A percentile compares a stretch with the other conserved stretches of the same genome.
Conservation (phyloP, 2,797 vertebrate species). For the Cryptoprocta ferox region DNA sequence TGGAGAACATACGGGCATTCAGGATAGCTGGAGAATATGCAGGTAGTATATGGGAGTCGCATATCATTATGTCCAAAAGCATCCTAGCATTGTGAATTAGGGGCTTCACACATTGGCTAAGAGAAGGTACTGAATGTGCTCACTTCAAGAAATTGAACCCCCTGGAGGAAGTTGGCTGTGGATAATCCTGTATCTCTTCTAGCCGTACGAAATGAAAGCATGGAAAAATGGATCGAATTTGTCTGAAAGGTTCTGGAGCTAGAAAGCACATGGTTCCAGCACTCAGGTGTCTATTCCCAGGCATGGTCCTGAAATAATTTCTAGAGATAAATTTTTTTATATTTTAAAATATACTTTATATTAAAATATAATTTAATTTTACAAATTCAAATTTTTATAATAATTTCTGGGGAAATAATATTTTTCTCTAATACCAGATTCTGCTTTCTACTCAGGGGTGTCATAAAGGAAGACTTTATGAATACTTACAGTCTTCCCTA, state of each 20-base stretch:
- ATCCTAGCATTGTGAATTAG: background rate
- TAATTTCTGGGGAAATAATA: background rate
- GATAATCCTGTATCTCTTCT: constrained; percentile 33
- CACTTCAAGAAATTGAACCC: background rate
- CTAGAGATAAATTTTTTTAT: too few relatives aligned
- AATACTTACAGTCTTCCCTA: background rate
- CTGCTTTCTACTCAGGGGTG: background rate
- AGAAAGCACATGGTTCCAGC: background rate
- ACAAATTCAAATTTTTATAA: too few relatives aligned
- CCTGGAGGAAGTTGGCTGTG: background rate
- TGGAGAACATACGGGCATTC: background rate
- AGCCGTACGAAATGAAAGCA: constrained; percentile 41
- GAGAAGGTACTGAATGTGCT: background rate
- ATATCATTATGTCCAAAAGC: background rate
- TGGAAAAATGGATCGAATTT: constrained; percentile 1
- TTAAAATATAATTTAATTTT: too few relatives aligned
- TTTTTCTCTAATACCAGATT: background rate
- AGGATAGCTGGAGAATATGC: background rate
- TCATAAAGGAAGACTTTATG: background rate
- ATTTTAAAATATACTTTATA: too few relatives aligned
- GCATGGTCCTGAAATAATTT: background rate
- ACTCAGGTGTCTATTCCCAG: background rate
- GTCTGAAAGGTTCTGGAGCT: constrained; percentile 20
- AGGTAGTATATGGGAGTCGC: fast-evolving
- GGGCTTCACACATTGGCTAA: background rate